phyloP scores from a whole-genome alignment of 2,113 vertebrate genomes.

The Tauraco erythrolophus region DNA sequence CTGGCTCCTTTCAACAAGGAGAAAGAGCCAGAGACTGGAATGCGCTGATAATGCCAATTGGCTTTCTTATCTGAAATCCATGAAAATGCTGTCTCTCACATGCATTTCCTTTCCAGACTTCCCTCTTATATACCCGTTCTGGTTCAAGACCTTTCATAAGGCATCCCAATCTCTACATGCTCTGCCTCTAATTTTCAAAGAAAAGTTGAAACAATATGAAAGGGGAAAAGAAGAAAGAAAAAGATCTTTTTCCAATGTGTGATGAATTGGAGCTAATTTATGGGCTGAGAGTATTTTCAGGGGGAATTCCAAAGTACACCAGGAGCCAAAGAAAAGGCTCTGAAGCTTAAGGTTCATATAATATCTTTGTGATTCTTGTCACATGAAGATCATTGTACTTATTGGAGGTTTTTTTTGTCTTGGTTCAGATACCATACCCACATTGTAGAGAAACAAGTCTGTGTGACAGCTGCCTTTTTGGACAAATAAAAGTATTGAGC shows the following conservation, averaged over 20 bases:
- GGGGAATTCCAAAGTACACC: background rate
- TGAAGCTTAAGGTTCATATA: background rate
- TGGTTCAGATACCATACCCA: too few relatives aligned
- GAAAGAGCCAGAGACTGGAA: background rate
- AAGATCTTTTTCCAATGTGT: background rate
- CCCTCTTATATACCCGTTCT: background rate
- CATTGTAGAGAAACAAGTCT: background rate
- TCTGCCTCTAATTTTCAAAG: background rate
- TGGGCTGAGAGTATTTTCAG: background rate
- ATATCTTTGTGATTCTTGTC: background rate
- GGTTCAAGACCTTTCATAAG: background rate
- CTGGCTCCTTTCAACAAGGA: background rate
- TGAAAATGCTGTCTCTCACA: background rate
- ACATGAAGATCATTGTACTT: background rate
- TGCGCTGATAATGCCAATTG: background rate
- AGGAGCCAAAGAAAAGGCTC: background rate
- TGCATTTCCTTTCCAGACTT: background rate
- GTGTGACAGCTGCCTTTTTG: background rate
- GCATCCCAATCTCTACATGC: background rate
- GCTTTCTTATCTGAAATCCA: background rate
- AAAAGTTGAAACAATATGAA: background rate
- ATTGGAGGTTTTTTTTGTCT: background rate
- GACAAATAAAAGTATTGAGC: background rate
- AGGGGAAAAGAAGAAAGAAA: background rate
- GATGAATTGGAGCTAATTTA: background rate